Percentiles rank a stretch among this genome's conserved stretches.
These are phyloP conservation scores for Drepana arcuata DNA, from an alignment of 1,140 invertebrate genomes.

Conservation along the genomic window DNA sequence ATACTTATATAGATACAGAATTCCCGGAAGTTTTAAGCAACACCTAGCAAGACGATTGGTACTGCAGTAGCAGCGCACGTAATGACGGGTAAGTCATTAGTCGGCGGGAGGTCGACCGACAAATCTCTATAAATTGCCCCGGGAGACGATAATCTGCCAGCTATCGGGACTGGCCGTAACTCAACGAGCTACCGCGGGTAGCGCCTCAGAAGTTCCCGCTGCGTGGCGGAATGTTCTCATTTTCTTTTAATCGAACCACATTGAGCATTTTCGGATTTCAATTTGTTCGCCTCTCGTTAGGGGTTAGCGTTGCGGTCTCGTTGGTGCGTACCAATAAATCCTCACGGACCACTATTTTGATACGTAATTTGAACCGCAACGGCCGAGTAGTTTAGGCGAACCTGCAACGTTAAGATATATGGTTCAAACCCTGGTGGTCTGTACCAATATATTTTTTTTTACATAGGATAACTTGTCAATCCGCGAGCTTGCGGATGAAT, in stretches of 20 bases:
- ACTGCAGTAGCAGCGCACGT: too few relatives aligned
- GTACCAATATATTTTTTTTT: too few relatives aligned
- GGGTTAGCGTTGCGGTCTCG: slow-evolving; percentile 18
- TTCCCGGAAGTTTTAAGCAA: too few relatives aligned
- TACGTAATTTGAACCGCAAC: too few relatives aligned
- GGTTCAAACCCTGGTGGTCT: too few relatives aligned
- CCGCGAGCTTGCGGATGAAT: too few relatives aligned
- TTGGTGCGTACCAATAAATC: slow-evolving; percentile 7
- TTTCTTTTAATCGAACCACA: slow-evolving; percentile 36
- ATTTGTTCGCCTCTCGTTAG: slow-evolving; percentile 25
- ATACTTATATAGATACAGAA: too few relatives aligned
- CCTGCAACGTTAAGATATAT: too few relatives aligned
- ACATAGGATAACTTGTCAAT: too few relatives aligned
- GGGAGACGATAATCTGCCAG: slow-evolving; percentile 52
- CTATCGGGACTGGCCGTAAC: slow-evolving; percentile 17
- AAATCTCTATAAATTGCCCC: slow-evolving; percentile 58
- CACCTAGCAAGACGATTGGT: too few relatives aligned
- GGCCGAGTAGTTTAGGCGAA: too few relatives aligned
- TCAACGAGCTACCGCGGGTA: slow-evolving; percentile 5
- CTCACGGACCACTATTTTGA: too few relatives aligned
- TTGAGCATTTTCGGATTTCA: slow-evolving; percentile 31
- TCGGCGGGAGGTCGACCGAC: slow-evolving; percentile 28
- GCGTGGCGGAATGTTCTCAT: slow-evolving; percentile 36
- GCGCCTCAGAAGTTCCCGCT: slow-evolving; percentile 30
- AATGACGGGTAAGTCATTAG: slow-evolving; percentile 29